Base-by-base conservation (phyloP, 2,113 vertebrate species). In the Myodes glareolus region DNA sequence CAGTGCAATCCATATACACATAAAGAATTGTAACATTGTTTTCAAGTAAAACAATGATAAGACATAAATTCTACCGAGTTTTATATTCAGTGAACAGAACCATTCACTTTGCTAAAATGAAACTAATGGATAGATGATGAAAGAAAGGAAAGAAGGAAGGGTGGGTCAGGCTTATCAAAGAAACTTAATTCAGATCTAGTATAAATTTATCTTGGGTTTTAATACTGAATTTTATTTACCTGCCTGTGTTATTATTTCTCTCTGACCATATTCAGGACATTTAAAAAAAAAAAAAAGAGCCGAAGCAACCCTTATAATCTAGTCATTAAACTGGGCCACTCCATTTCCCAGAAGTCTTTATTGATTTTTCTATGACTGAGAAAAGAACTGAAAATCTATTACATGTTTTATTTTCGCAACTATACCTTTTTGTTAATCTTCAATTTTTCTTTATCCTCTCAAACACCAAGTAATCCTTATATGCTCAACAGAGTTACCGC, bases 41-140 rank as follows among this genome's bases (percentile, higher is more conserved):
- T 92, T 90, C 76, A 75, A 96, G 97, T 27, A 36, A 73, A 88
- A n/a, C n/a, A n/a, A 77, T 33, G 17, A 91, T 39, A 68, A 89
- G 0, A 16, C 14, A n/a, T 16, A 81, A 81, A 25, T 9, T 36
- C 33, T 77, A 52, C 50, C 16, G 1, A 91, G 72, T 19, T 72
- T 11, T 47, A 61, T 36, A 61, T 3, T 90, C 42, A 50, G 33
- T 93, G 39, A 19, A 61, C 50, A 89, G 27, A 94, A 91, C 67
- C 16, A 87, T 96, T 52, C 65, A 95, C 58, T 73, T 93, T 58
- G 23, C 65, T 94, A 73, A 85, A 72, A 85, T 95, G 19, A 39
- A 80, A 70, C 9, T 58, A 39, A 9, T 23, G 4, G 75, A 77
- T 7, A 45, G n/a, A 61, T 4, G 11, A 27, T 36, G 8, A 12